phyloP scores from a whole-genome alignment of 1,140 invertebrate genomes.

The Luehdorfia chinensis region DNA sequence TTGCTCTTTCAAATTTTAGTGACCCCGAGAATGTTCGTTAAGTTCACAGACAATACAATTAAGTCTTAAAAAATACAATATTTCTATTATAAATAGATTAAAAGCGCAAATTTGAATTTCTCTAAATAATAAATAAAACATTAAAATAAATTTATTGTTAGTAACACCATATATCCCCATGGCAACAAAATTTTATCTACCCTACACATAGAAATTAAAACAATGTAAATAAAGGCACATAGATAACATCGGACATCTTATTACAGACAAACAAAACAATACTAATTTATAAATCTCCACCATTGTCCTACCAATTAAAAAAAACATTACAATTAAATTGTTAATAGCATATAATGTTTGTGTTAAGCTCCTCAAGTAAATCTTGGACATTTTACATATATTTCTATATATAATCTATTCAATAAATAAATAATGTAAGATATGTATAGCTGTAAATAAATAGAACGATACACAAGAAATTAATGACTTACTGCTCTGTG shows the following conservation, averaged over 20 bases:
- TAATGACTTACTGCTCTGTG: conserved; percentile 13
- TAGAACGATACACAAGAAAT: not conserved
- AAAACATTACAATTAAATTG: not conserved
- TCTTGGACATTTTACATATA: too few relatives aligned
- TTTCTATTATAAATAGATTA: too few relatives aligned
- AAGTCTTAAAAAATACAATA: too few relatives aligned
- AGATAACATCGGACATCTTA: not conserved
- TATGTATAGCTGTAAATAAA: too few relatives aligned
- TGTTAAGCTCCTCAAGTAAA: too few relatives aligned
- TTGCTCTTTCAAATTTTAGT: too few relatives aligned
- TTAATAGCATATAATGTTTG: not conserved
- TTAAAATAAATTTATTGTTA: conserved; percentile 10
- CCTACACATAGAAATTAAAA: not conserved
- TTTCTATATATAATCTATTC: too few relatives aligned
- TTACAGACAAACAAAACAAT: conserved; percentile 5
- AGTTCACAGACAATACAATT: too few relatives aligned
- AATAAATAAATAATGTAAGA: too few relatives aligned
- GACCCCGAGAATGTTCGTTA: too few relatives aligned
- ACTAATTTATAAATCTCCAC: not conserved
- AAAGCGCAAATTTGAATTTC: too few relatives aligned
- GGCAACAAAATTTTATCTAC: not conserved
- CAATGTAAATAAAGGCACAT: not conserved
- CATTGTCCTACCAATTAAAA: not conserved
- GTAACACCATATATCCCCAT: conserved; percentile 1
- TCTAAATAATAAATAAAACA: too few relatives aligned